Percentiles rank a stretch among this genome's conserved stretches.
Conservation (phyloP, 1,140 invertebrate species). For the Dendrolimus punctatus region DNA sequence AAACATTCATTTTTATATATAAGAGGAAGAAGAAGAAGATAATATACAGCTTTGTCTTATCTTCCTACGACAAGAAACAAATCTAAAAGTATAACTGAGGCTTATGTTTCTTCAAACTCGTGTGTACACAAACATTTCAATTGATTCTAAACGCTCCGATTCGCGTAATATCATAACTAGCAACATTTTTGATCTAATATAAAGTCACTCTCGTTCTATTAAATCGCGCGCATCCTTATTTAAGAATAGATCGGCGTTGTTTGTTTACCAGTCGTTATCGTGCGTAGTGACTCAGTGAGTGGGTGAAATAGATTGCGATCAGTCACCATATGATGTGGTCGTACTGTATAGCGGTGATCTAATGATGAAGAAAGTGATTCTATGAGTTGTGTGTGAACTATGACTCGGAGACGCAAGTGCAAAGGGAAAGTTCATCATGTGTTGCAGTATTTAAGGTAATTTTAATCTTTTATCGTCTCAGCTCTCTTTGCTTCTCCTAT, state of each 20-base stretch:
- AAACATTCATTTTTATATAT: too few species aligned
- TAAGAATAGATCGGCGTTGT: slow-evolving; percentile 19
- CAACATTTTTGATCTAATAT: slow-evolving; percentile 6
- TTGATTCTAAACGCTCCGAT: too few species aligned
- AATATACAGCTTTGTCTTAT: too few species aligned
- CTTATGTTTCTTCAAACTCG: too few species aligned
- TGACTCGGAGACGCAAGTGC: slow-evolving; percentile 18
- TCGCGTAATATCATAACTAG: too few species aligned
- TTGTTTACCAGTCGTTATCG: slow-evolving; percentile 22
- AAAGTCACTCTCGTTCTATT: slow-evolving; percentile 2
- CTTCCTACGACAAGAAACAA: too few species aligned
- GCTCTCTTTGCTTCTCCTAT: not conserved
- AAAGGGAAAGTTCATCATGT: slow-evolving; percentile 44
- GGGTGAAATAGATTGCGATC: slow-evolving; percentile 8
- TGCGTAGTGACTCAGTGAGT: slow-evolving; percentile 6
- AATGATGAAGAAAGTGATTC: not conserved
- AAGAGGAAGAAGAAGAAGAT: too few species aligned
- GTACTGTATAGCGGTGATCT: slow-evolving; percentile 5
- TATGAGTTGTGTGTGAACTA: slow-evolving; percentile 2
- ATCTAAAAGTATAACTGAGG: too few species aligned
- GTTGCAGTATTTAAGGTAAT: slow-evolving; percentile 41
- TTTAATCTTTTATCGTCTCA: not conserved
- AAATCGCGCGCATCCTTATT: slow-evolving; percentile 2
- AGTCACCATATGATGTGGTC: not conserved
- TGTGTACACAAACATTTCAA: too few species aligned